Percentiles rank a stretch among this genome's conserved stretches.
Conservation (phyloP, 2,888 invertebrate genomes). For the Creontiades dilutus region DNA sequence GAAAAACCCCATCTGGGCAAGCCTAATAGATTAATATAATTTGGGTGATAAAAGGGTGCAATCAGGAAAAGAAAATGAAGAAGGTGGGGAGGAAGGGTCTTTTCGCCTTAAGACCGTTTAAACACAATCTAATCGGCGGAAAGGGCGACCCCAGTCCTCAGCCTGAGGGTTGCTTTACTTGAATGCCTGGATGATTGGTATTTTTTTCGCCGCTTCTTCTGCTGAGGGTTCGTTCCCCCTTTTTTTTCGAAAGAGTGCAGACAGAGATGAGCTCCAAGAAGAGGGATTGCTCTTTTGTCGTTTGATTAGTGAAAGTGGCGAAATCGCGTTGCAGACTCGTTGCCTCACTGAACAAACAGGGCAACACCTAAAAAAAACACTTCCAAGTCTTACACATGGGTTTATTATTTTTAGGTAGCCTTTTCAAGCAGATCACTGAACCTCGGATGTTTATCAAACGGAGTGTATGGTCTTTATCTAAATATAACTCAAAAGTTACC, state of each 20-base stretch:
- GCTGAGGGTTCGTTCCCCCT: background rate
- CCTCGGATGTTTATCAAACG: too few species aligned
- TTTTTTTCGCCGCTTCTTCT: slow-evolving; percentile 33
- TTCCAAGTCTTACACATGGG: too few species aligned
- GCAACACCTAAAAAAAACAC: too few species aligned
- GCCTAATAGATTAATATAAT: slow-evolving; percentile 71
- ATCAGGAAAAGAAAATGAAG: slow-evolving; percentile 66
- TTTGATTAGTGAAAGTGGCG: background rate
- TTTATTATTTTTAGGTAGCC: too few species aligned
- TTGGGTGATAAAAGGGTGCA: slow-evolving; percentile 72
- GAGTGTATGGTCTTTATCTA: too few species aligned
- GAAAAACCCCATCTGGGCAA: slow-evolving; percentile 71
- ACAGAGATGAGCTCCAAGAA: background rate
- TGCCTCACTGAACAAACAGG: too few species aligned
- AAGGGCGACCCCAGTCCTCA: slow-evolving; percentile 27
- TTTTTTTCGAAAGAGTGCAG: slow-evolving; percentile 33
- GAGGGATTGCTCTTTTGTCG: background rate
- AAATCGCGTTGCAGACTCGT: background rate
- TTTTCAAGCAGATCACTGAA: too few species aligned
- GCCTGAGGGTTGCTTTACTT: slow-evolving; percentile 59
- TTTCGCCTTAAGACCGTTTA: slow-evolving; percentile 67
- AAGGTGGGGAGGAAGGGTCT: background rate
- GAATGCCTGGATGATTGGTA: slow-evolving; percentile 73
- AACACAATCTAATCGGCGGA: slow-evolving; percentile 72
- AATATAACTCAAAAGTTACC: too few species aligned